Evolutionary conservation across 1,140 invertebrate genomes (phyloP), one percentile per base, ranked within the genome.

Genomic region (Nephila pilipes): DNA sequence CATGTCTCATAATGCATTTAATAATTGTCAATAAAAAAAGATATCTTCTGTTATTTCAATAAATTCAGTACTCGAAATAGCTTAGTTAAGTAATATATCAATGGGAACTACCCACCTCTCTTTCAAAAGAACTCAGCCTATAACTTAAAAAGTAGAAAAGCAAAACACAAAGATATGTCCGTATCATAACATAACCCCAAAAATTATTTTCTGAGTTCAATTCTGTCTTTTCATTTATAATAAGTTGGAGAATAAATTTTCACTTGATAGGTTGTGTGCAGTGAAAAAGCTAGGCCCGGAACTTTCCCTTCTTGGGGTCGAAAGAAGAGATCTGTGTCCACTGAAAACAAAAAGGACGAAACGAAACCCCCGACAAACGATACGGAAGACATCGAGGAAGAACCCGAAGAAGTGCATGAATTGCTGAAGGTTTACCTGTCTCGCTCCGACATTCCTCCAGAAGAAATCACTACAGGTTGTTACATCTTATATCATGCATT

Each of bases 371-470:
- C n/a, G 2, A 0, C 65, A 18, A 85, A 90, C 54, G 93, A 87
- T 3, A 93, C 91, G 20, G 69, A 90, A n/a, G 25, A 46, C 6
- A n/a, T 60, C 18, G 88, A 89, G n/a, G 94, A 94, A 54, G 94
- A 94, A 69, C 94, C 90, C 14, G 94, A 95, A 89, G 95, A 95
- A 88, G 95, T 95, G 20, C 94, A 95, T 29, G 95, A 95, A 90
- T 58, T 95, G 38, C 63, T 95, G 10, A 91, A 94, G 88, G 95
- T 95, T 1, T 95, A 95, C 63, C 60, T 95, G 16, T 95, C 95
- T 20, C 85, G 94, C 20, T 94, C 94, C 6, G 95, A 95, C 79
- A 94, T 95, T 29, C 94, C 95, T 16, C 75, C 93, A 38, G 94
- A 93, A 88, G 89, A 83, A 93, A 65, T 90, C 36, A 58, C 90